Conservation (phyloP, 2,113 vertebrate species). For the Picathartes gymnocephalus region DNA sequence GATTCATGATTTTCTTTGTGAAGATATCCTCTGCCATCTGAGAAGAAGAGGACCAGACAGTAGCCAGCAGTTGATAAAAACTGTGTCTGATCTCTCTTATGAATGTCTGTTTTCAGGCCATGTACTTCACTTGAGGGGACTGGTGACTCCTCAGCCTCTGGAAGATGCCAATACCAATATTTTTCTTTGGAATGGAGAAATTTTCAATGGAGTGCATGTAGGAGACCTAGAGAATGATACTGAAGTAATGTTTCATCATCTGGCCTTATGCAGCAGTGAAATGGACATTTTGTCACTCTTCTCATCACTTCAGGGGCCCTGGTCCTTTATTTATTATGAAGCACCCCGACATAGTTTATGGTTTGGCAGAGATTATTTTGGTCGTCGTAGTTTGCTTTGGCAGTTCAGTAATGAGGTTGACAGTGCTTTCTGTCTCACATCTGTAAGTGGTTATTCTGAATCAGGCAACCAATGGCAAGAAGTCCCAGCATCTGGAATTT, state of each 20-base stretch:
- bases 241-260: constrained; percentile 69
- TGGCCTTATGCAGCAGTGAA: constrained; percentile 72
- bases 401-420: constrained; percentile 54
- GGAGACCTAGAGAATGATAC: constrained; percentile 83
- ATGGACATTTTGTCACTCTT: constrained; percentile 78
- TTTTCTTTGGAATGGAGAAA: constrained; percentile 93
- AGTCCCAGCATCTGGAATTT: constrained; percentile 87
- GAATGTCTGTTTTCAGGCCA: constrained; percentile 88
- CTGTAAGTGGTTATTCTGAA: constrained; percentile 69
- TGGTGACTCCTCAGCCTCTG: constrained; percentile 82
- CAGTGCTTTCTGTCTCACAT: constrained; percentile 73
- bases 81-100: constrained; percentile 31
- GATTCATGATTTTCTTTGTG: neutral
- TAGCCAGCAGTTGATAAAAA: constrained; percentile 69
- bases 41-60: constrained; percentile 80
- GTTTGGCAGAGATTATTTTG: constrained; percentile 96
- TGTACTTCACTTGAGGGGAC: constrained; percentile 88
- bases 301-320: constrained; percentile 82
- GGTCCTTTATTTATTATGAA: constrained; percentile 91
- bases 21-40: constrained; percentile 67
- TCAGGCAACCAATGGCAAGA: constrained; percentile 76
- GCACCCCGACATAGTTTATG: constrained; percentile 79
- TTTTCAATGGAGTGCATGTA: constrained; percentile 82
- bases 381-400: constrained; percentile 93
- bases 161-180: constrained; percentile 78